These are phyloP conservation scores for Nematostella vectensis DNA, from an alignment of 92 coral and sea anemone genomes.

Conservation along the genomic window DNA sequence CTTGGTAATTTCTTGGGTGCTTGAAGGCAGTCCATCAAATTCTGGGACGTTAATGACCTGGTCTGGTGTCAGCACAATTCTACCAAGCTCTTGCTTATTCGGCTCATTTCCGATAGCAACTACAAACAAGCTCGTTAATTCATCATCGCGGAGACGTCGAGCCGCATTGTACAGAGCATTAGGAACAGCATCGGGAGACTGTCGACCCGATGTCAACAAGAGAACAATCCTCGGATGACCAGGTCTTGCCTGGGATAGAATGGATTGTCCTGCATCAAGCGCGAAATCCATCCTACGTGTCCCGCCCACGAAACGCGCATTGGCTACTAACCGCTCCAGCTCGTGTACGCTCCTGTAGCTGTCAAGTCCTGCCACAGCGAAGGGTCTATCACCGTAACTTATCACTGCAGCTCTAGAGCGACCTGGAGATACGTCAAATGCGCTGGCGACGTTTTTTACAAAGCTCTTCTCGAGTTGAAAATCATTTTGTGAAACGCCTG, in stretches of 20 bases:
- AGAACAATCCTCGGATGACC: constrained; percentile 44
- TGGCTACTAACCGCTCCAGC: constrained; percentile 20
- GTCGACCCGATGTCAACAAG: constrained; percentile 49
- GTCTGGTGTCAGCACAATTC: too few species aligned
- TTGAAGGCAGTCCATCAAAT: constrained; percentile 15
- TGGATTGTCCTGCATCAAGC: constrained; percentile 19
- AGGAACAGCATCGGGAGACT: too few species aligned
- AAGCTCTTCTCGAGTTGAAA: constrained; percentile 41
- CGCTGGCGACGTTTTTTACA: constrained; percentile 38
- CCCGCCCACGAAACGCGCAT: constrained; percentile 59
- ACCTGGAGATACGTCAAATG: constrained; percentile 35
- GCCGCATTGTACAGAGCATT: too few species aligned
- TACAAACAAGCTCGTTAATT: constrained; percentile 33
- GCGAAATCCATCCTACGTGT: constrained; percentile 46
- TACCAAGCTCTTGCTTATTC: constrained; percentile 10
- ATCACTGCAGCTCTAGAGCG: constrained; percentile 53
- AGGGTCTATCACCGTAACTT: constrained; percentile 33
- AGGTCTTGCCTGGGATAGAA: constrained; percentile 23
- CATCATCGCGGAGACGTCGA: constrained; percentile 10
- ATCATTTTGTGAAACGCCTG: constrained; percentile 30
- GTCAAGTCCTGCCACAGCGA: constrained; percentile 23
- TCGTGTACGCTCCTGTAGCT: constrained; percentile 2
- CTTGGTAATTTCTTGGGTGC: constrained; percentile 27
- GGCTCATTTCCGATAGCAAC: constrained; percentile 41
- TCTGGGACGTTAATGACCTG: constrained; percentile 16